phyloP scores from a whole-genome alignment of 1,140 invertebrate species.

The Pogonomyrmex californicus region DNA sequence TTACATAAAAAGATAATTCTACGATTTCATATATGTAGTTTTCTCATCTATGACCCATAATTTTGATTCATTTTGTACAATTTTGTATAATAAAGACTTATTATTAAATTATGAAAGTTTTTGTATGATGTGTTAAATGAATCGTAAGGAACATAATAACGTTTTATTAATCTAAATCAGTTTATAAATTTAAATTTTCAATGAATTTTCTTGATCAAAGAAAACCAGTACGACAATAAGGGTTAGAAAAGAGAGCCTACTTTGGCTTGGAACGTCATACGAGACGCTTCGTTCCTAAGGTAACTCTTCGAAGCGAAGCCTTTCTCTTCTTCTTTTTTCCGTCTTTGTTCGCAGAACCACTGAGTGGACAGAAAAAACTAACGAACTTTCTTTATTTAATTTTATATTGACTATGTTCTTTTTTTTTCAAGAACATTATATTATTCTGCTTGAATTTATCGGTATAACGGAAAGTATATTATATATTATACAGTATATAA shows the following conservation, averaged over 20 bases:
- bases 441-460: constrained; percentile 19
- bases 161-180: constrained; percentile 3
- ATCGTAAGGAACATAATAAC: background rate
- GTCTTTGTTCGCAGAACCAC: constrained; percentile 35
- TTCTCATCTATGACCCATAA: background rate
- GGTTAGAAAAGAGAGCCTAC: constrained; percentile 5
- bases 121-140: constrained; percentile 1
- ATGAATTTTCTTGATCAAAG: constrained; percentile 47
- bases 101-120: too few relatives aligned
- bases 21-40: background rate
- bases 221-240: background rate
- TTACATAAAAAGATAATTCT: background rate
- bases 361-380: constrained; percentile 55
- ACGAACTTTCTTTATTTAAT: constrained; percentile 36
- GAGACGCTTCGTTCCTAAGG: constrained; percentile 49
- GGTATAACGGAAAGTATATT: background rate
- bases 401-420: constrained; percentile 22
- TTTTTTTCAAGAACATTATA: background rate
- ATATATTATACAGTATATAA: constrained; percentile 12
- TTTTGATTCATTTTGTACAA: background rate
- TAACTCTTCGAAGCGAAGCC: constrained; percentile 39
- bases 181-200: constrained; percentile 10
- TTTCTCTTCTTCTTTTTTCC: constrained; percentile 27
- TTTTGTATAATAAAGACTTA: background rate
- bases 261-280: constrained; percentile 30